Percentiles rank a stretch among this genome's conserved stretches.
Conservation (phyloP, 1,140 invertebrate genomes). For the Archegozetes longisetosus region DNA sequence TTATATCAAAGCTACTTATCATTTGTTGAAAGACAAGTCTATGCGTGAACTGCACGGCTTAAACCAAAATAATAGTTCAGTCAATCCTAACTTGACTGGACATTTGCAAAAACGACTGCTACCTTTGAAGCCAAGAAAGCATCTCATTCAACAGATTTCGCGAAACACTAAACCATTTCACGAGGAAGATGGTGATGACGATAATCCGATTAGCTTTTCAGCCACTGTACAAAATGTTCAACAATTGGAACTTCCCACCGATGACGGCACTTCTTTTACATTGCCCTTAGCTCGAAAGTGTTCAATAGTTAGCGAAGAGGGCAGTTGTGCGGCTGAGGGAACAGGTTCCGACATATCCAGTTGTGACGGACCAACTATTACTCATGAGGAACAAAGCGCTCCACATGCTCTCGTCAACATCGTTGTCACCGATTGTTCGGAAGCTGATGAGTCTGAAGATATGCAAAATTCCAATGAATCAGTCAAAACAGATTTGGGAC, state of each 20-base stretch:
- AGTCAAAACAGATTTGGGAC: background rate
- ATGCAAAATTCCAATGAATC: background rate
- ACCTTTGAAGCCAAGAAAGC: slow-evolving; percentile 7
- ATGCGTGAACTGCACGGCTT: slow-evolving; percentile 7
- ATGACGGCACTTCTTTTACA: slow-evolving; percentile 2
- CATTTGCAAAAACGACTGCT: slow-evolving; percentile 6
- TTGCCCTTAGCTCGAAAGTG: slow-evolving; percentile 50
- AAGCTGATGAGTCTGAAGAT: background rate
- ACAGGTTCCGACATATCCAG: slow-evolving; percentile 10
- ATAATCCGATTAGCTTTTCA: background rate
- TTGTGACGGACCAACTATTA: background rate
- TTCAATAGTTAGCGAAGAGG: slow-evolving; percentile 66
- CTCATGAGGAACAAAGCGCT: background rate
- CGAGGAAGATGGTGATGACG: background rate
- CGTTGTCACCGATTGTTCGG: slow-evolving; percentile 15
- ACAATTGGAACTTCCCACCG: slow-evolving; percentile 23
- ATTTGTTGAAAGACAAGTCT: slow-evolving; percentile 18
- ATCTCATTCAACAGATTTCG: slow-evolving; percentile 1
- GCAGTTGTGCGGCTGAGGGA: slow-evolving; percentile 30
- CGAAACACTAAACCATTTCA: background rate
- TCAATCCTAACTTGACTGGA: background rate
- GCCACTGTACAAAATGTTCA: background rate
- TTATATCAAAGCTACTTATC: slow-evolving; percentile 19
- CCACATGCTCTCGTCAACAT: slow-evolving; percentile 11
- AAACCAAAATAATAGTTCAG: background rate